phyloP scores from a whole-genome alignment of 2,888 invertebrate species.

The Bellardia pandia region DNA sequence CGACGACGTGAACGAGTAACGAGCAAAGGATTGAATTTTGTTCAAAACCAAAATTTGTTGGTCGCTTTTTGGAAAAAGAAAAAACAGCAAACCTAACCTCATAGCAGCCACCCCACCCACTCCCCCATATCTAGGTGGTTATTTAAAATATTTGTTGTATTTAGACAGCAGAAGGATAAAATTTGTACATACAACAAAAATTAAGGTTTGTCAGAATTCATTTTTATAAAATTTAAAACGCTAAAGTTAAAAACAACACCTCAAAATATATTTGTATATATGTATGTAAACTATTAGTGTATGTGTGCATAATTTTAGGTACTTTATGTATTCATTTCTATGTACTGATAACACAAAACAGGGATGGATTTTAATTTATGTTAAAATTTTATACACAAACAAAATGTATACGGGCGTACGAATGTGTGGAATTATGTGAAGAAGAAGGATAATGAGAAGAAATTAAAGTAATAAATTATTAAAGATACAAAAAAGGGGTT shows the following conservation, averaged over 20 bases:
- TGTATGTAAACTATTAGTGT: not conserved
- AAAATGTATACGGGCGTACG: not conserved
- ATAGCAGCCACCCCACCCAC: not conserved
- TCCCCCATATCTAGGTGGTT: conserved; percentile 30
- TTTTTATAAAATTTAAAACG: conserved; percentile 44
- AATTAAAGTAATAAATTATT: conserved; percentile 67
- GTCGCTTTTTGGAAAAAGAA: not conserved
- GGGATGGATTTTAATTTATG: conserved; percentile 55
- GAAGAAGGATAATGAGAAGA: conserved; percentile 61
- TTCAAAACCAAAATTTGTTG: conserved; percentile 19
- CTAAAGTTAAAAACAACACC: conserved; percentile 51
- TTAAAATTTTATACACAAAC: conserved; percentile 25
- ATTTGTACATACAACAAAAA: conserved; percentile 32
- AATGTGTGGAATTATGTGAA: not conserved
- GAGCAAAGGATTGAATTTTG: conserved; percentile 44
- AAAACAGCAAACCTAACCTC: too few relatives aligned
- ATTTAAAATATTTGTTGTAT: conserved; percentile 34
- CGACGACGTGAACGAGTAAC: conserved; percentile 3
- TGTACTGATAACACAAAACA: conserved; percentile 45
- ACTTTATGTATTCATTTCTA: conserved; percentile 1
- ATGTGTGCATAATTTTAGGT: not conserved
- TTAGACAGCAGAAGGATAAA: conserved; percentile 56
- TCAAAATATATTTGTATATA: not conserved
- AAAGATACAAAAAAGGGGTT: conserved; percentile 56
- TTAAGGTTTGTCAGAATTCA: conserved; percentile 65